Conservation (phyloP, 2,888 invertebrate genomes). For the Drosophila suboccidentalis region DNA sequence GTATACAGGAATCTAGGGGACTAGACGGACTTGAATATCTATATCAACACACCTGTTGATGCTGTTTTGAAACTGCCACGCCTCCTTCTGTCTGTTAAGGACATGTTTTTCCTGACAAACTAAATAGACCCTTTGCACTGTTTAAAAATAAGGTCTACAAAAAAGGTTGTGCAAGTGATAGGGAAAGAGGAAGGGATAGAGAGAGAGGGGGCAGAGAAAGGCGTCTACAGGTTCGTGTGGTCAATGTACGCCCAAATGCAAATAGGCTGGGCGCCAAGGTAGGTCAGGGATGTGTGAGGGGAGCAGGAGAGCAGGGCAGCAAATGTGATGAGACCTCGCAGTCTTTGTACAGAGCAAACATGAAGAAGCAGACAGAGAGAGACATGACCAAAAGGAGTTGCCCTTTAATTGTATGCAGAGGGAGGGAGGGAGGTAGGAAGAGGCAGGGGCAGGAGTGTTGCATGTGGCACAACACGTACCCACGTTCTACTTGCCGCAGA, state of each 20-base stretch:
- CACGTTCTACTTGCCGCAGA: conserved; percentile 39
- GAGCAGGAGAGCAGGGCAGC: conserved; percentile 8
- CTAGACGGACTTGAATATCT: too few relatives aligned
- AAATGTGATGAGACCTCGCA: conserved; percentile 52
- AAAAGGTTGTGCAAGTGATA: not conserved
- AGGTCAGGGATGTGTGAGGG: conserved; percentile 47
- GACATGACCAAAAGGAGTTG: conserved; percentile 33
- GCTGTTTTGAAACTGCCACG: too few relatives aligned
- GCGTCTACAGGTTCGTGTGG: conserved; percentile 48
- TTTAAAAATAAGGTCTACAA: not conserved
- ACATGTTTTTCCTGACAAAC: not conserved
- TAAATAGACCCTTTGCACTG: not conserved
- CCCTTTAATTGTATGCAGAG: conserved; percentile 7
- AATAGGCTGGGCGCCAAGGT: conserved; percentile 70
- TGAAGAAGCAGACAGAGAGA: conserved; percentile 2
- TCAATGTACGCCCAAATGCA: conserved; percentile 77
- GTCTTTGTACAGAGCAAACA: conserved; percentile 53
- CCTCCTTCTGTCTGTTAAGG: not conserved
- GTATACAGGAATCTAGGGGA: too few relatives aligned
- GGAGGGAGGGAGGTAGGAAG: conserved; percentile 1
- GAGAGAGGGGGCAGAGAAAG: not conserved
- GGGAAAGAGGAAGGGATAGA: not conserved
- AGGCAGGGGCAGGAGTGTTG: conserved; percentile 62
- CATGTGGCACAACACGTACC: conserved; percentile 68
- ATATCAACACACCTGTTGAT: too few relatives aligned